Evolutionary conservation across 2,888 invertebrate species (phyloP).

Genomic region (Drosophila vallismaia): DNA sequence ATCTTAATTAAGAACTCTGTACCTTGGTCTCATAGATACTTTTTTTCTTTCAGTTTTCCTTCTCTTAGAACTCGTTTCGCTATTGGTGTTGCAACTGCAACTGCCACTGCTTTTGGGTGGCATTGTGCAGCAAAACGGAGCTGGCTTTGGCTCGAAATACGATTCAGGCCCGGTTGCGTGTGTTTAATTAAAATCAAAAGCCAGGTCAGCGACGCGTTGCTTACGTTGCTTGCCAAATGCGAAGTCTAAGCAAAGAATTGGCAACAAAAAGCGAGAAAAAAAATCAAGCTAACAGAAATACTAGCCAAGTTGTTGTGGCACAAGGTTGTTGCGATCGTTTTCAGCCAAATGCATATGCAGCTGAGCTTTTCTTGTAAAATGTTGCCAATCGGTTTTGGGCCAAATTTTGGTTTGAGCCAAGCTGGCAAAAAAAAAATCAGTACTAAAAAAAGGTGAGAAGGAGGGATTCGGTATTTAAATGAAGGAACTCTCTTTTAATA

Average conservation of each 20-base stretch:
- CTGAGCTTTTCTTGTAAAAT: slow-evolving; percentile 23
- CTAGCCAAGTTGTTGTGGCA: slow-evolving; percentile 44
- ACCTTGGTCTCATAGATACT: background rate
- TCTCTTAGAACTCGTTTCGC: slow-evolving; percentile 40
- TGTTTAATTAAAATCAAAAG: slow-evolving; percentile 51
- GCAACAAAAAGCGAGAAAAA: too few species aligned
- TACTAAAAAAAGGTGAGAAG: background rate
- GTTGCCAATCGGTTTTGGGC: slow-evolving; percentile 23
- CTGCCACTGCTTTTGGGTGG: slow-evolving; percentile 10
- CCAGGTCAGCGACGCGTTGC: slow-evolving; percentile 34
- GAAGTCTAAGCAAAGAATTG: background rate
- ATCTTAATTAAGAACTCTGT: too few species aligned
- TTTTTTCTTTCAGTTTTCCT: slow-evolving; percentile 1
- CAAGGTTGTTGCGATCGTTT: slow-evolving; percentile 44
- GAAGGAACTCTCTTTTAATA: too few species aligned
- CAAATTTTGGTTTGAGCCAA: slow-evolving; percentile 7
- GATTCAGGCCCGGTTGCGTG: slow-evolving; percentile 30
- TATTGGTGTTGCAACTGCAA: background rate
- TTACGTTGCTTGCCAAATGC: slow-evolving; percentile 9
- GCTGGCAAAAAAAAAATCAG: slow-evolving; percentile 11
- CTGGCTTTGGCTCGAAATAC: background rate
- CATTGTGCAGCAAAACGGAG: background rate
- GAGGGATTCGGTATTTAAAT: too few species aligned
- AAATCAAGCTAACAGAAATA: slow-evolving; percentile 2
- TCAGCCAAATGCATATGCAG: slow-evolving; percentile 19